A percentile compares a stretch with the other conserved stretches of the same genome.
Conservation (phyloP, 2,888 invertebrate species). For the Branchellion lobata region DNA sequence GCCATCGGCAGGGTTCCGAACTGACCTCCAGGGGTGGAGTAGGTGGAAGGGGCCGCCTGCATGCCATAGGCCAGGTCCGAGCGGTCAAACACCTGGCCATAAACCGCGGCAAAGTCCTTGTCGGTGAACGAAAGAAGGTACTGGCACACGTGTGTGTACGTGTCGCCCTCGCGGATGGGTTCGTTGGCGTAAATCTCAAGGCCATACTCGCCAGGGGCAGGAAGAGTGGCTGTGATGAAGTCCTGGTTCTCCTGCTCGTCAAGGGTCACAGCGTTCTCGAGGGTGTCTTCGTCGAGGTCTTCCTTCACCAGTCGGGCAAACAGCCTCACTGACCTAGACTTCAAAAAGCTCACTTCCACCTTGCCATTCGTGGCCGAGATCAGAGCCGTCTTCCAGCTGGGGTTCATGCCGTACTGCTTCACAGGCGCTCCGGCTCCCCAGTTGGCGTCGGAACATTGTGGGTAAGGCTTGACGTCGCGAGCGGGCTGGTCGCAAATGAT, state of each 20-base stretch:
- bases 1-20: conserved; percentile 47
- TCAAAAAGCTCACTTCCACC: conserved; percentile 64
- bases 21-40: conserved; percentile 48
- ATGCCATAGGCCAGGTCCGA: conserved; percentile 48
- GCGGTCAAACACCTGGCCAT: conserved; percentile 53
- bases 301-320: conserved; percentile 60
- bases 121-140: conserved; percentile 53
- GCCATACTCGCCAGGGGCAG: conserved; percentile 60
- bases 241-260: conserved; percentile 57
- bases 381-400: conserved; percentile 57
- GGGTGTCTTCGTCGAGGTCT: conserved; percentile 59
- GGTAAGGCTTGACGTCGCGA: conserved; percentile 58
- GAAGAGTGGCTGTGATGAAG: conserved; percentile 57
- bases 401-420: conserved; percentile 59
- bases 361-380: conserved; percentile 55
- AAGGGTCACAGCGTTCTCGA: conserved; percentile 58
- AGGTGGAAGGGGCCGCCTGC: conserved; percentile 49
- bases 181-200: conserved; percentile 63
- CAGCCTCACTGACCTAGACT: conserved; percentile 73
- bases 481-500: conserved; percentile 59
- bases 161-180: conserved; percentile 59
- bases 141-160: conserved; percentile 55
- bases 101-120: conserved; percentile 50
- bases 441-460: conserved; percentile 61
- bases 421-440: conserved; percentile 61